A percentile compares a stretch with the other conserved stretches of the same genome.
phyloP scores from a whole-genome alignment of 2,113 vertebrate genomes.

The Myanophis thanlyinensis region DNA sequence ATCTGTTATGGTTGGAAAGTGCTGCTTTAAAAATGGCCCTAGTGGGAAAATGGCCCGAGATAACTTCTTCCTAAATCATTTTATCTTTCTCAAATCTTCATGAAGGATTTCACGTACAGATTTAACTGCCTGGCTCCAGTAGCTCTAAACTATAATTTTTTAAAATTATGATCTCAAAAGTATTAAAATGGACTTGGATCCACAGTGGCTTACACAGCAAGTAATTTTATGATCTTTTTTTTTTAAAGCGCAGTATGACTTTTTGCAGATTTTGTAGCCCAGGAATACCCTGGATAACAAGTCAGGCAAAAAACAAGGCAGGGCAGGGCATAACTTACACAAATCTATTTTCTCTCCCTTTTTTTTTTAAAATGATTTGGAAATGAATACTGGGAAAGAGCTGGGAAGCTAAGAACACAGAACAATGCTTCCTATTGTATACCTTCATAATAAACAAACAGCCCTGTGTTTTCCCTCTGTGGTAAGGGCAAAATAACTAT shows the following conservation, averaged over 20 bases:
- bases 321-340: neutral
- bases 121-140: neutral
- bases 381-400: conserved; percentile 32
- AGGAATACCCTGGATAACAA: neutral
- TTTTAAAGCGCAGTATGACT: neutral
- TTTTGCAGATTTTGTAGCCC: neutral
- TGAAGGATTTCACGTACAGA: neutral
- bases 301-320: conserved; percentile 4
- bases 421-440: conserved; percentile 55
- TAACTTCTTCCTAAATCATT: neutral
- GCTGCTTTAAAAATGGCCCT: neutral
- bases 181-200: neutral
- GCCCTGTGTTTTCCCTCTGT: conserved; percentile 50
- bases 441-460: conserved; percentile 50
- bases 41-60: neutral
- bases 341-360: conserved; percentile 8
- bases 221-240: neutral
- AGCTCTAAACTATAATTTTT: neutral
- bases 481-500: conserved; percentile 54
- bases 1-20: neutral
- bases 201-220: neutral
- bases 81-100: neutral
- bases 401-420: conserved; percentile 51
- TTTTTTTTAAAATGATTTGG: conserved; percentile 12
- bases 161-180: neutral